Evolutionary conservation across 2,113 vertebrate species (phyloP).

Genomic region (Garra rufa): DNA sequence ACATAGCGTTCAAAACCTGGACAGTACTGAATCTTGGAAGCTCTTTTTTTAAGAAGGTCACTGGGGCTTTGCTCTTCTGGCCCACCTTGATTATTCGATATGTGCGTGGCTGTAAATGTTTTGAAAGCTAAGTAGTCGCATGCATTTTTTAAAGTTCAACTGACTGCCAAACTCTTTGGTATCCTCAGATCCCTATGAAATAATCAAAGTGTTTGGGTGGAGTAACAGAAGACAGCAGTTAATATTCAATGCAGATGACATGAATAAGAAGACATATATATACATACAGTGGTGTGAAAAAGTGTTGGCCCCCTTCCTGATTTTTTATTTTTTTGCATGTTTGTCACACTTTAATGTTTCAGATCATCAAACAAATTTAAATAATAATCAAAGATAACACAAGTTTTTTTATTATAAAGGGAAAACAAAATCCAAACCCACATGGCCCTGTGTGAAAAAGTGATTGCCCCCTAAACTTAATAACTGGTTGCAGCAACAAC

Average conservation of each 20-base stretch:
- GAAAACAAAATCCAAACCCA: too few relatives aligned
- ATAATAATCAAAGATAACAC: too few relatives aligned
- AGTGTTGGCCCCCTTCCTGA: too few relatives aligned
- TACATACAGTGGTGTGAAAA: too few relatives aligned
- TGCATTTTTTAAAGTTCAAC: conserved; percentile 52
- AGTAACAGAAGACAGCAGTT: conserved; percentile 45
- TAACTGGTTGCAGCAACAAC: too few relatives aligned
- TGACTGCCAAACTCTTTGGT: conserved; percentile 31
- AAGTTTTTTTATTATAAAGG: too few relatives aligned
- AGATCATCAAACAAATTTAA: too few relatives aligned
- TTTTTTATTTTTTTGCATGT: too few relatives aligned
- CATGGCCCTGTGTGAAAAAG: too few relatives aligned
- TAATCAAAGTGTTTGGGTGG: conserved; percentile 58
- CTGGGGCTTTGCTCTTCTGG: neutral
- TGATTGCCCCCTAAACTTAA: too few relatives aligned
- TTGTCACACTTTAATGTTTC: too few relatives aligned
- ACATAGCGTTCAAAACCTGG: too few relatives aligned
- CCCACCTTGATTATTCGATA: conserved; percentile 43
- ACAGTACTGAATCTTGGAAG: neutral
- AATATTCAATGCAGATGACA: conserved; percentile 22
- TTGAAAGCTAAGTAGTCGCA: conserved; percentile 49
- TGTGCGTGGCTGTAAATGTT: conserved; percentile 39
- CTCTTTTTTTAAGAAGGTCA: neutral
- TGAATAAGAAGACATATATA: neutral
- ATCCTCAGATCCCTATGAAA: conserved; percentile 52